Evolutionary conservation across 2,797 vertebrate genomes (phyloP), one percentile per base, ranked within the genome.

Genomic region (Nasua narica): DNA sequence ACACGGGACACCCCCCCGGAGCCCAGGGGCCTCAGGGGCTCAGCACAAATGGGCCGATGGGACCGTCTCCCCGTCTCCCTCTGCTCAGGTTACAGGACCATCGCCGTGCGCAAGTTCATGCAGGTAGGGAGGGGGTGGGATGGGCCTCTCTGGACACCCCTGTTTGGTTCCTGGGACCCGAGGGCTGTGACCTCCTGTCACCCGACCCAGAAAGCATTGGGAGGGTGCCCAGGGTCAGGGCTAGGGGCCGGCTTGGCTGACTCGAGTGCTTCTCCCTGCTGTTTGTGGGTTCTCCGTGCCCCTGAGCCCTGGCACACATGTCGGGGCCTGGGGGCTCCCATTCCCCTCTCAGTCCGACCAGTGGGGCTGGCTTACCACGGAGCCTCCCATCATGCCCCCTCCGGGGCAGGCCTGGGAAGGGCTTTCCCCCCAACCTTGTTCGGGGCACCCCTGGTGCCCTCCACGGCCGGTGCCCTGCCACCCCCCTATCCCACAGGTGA

Each of bases 71-170:
- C 32, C 16, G 21, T 81, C 50, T 83, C 25, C 72, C 94, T 46
- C 94, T 37, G 92, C 92, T 11, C 97, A 99, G 99, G 99, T 67
- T 99, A 99, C 81, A 99, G 99, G 97, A 99, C 99, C 2, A 99
- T 99, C 94, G 99, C 98, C 0, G 99, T 99, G 91, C 99, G 99
- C 96, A 99, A 99, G 87, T 97, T 99, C 83, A 99, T 99, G 99
- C 99, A 99, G 99, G 99, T 99, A 98, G 85, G 97, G 79, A 43
- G 76, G 78, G 1, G 67, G 56, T 7, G 25, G 25, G 0, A 4
- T 0, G 5, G 10, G n/a, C 12, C 16, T 50, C 35, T 85, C 40
- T 35, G 16, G 32, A 52, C 23, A 1, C 5, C 76, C 29, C 16
- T 69, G 3, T 35, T 85, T 32, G 16, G 56, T 5, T 90, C 69